Base-by-base conservation (phyloP, 2,888 invertebrate species). In the Smittia aterrima region DNA sequence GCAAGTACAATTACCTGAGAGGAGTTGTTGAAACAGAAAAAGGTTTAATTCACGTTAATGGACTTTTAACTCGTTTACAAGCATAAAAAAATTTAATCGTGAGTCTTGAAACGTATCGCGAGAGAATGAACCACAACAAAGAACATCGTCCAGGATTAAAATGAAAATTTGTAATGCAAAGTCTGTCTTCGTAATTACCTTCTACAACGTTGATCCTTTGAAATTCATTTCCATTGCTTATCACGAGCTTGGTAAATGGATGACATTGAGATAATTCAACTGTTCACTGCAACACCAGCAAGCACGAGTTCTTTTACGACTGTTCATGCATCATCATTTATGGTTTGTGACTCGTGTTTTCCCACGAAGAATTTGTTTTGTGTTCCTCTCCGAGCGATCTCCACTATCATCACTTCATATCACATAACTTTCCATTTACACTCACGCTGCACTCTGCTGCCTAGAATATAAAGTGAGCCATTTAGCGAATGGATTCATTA, bases 401-500 rank as follows among this genome's bases (percentile, higher is more conserved):
- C 16, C 38, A 54, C 53, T 70, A 72, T 72, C 40, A 62, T 27
- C 58, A 62, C 62, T 72, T 72, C 24, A 58, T 62, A 72, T 70
- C 70, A 70, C 70, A 72, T 62, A 62, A 72, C 58, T 72, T 72
- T 40, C 58, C 70, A 22, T 70, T 53, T 70, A 54, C 27, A 53
- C 53, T 64, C 27, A 38, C 58, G 58, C 53, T 62, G 62, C 62
- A 72, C 40, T 62, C n/a, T 6, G 72, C 20, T 72, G 72, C 22
- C 58, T 58, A 22, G 72, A 72, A 58, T 72, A 72, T 62, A 72
- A 62, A 72, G 38, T 72, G 18, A 20, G 24, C 24, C 38, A 27
- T 40, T 62, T 27, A 64, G 64, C 18, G n/a, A 58, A 54, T 58
- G 20, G 58, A 18, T 58, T 72, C 62, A 62, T 72, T 62, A 72